Base-by-base conservation (phyloP, 1,140 invertebrate species). In the Battus philenor region DNA sequence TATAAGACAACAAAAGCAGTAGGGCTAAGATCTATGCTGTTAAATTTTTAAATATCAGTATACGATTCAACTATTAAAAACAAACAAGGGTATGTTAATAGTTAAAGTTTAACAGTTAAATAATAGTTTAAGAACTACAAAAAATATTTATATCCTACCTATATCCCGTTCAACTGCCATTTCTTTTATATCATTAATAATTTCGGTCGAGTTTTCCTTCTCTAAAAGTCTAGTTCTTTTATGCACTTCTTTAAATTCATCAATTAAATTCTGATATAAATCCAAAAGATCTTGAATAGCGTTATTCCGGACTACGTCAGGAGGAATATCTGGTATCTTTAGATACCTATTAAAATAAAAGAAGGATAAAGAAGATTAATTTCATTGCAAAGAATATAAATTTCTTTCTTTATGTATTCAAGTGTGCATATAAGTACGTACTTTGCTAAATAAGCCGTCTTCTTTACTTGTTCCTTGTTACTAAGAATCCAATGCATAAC, bases 111-210 rank as follows among this genome's bases (percentile, higher is more conserved):
- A n/a, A n/a, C n/a, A n/a, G n/a, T n/a, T n/a, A n/a, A n/a, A n/a
- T n/a, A n/a, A n/a, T n/a, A n/a, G n/a, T n/a, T n/a, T n/a, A n/a
- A n/a, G n/a, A n/a, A n/a, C n/a, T n/a, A n/a, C n/a, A n/a, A n/a
- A n/a, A n/a, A n/a, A n/a, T n/a, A n/a, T n/a, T n/a, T n/a, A n/a
- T 24, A 22, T 13, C 30, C 15, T 68, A 89, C 89, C 85, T 59
- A 93, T 91, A 67, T 96, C 93, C 71, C 92, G 93, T 74, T 97
- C 95, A 16, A 93, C 91, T 58, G 95, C 93, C 94, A 97, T 96
- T 22, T 94, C 90, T 61, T 90, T 89, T 5, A 95, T 91, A 68
- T 96, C 94, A 55, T 91, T 91, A 26, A 91, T 89, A 22, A 93
- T 87, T 77, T 93, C 92, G 8, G 87, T 72, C 0, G 88, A 82